Base-by-base conservation (phyloP, 2,888 invertebrate genomes). In the Tubiluchus corallicola region DNA sequence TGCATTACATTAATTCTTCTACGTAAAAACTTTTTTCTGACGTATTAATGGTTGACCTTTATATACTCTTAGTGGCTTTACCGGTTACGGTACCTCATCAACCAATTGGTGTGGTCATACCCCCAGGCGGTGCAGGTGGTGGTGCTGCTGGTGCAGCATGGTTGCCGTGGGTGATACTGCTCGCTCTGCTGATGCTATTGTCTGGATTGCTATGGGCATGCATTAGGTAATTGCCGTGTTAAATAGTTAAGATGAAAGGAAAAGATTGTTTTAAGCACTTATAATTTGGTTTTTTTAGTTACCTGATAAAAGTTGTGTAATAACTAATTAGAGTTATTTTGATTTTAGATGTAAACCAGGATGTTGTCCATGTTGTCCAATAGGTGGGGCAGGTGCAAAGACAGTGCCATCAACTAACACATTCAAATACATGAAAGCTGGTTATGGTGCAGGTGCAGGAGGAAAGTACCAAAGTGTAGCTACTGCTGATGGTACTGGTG, bases 351-450 rank as follows among this genome's bases (percentile, higher is more conserved):
- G 29, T 29, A 29, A 29, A n/a, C 29, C 29, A 29, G 29, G 29
- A 9, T 29, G 29, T n/a, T 29, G 29, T n/a, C 29, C 29, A 29
- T 29, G 29, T n/a, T 29, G n/a, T 29, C n/a, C n/a, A n/a, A n/a
- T n/a, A n/a, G 29, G 29, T n/a, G n/a, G 29, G n/a, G 29, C 29
- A n/a, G n/a, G n/a, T 9, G 29, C 29, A 29, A 29, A 29, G 29
- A 29, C 29, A 9, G n/a, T 29, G 29, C 29, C 29, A 29, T 9
- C n/a, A n/a, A 9, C n/a, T n/a, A 29, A 29, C 29, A 29, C 29
- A n/a, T 29, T 29, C n/a, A 29, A 29, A n/a, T 29, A 29, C n/a
- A n/a, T 29, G 29, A 29, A 29, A n/a, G 29, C 9, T n/a, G 29
- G 29, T 9, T 9, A 9, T 9, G 29, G 29, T n/a, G 29, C 29